Evolutionary conservation across 2,113 vertebrate species (phyloP).

Genomic region (Paraplagusia blochii): DNA sequence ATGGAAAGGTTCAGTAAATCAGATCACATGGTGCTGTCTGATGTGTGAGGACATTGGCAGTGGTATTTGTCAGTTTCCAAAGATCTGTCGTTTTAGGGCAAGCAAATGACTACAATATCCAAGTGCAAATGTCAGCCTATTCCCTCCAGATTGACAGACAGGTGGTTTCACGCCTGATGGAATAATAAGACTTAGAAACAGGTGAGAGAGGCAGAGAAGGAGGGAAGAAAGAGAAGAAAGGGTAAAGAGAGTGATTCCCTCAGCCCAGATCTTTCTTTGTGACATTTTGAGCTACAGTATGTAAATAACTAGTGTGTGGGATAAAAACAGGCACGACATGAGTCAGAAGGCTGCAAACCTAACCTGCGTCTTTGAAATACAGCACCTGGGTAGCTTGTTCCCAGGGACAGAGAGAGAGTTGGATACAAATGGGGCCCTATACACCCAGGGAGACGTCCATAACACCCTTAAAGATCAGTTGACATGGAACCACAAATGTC

Average conservation of each 20-base stretch:
- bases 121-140: conserved; percentile 60
- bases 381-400: conserved; percentile 40
- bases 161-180: conserved; percentile 44
- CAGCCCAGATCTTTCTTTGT: conserved; percentile 40
- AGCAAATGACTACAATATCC: conserved; percentile 62
- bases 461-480: conserved; percentile 34
- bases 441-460: conserved; percentile 20
- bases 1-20: conserved; percentile 20
- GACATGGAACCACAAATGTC: conserved; percentile 27
- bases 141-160: conserved; percentile 27
- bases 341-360: conserved; percentile 37
- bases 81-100: conserved; percentile 43
- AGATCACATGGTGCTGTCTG: conserved; percentile 3
- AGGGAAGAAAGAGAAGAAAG: conserved; percentile 21
- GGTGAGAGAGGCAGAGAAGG: conserved; percentile 27
- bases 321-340: conserved; percentile 46
- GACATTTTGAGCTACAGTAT: conserved; percentile 64
- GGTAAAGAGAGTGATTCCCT: conserved; percentile 29
- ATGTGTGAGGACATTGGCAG: conserved; percentile 15
- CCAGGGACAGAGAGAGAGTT: conserved; percentile 30
- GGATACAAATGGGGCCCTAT: conserved; percentile 32
- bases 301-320: conserved; percentile 59
- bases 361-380: conserved; percentile 30
- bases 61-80: conserved; percentile 54
- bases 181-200: conserved; percentile 40